Conservation (phyloP, 2,797 vertebrate species). For the Tarsius wallacei region DNA sequence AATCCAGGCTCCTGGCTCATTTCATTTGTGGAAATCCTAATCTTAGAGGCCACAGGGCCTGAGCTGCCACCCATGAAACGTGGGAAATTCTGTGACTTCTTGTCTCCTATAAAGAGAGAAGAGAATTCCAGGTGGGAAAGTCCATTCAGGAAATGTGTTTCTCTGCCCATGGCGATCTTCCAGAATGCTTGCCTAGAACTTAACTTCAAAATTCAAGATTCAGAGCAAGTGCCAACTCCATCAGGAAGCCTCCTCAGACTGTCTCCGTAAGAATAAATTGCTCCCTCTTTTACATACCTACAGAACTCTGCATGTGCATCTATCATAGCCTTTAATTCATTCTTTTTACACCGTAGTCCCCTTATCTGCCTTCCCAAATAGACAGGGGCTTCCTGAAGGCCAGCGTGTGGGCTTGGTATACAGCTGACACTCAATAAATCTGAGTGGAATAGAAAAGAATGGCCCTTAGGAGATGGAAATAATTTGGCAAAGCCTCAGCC, state of each 20-base stretch:
- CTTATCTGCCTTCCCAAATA: not conserved
- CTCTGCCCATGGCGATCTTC: not conserved
- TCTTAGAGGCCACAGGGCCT: not conserved
- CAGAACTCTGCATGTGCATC: not conserved
- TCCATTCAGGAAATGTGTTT: not conserved
- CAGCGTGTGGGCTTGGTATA: not conserved
- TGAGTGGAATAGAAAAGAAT: not conserved
- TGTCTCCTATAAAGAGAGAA: not conserved
- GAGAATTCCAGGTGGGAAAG: slow-evolving; percentile 42
- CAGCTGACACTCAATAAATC: slow-evolving; percentile 58
- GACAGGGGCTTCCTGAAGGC: slow-evolving; percentile 15
- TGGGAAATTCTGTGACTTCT: not conserved
- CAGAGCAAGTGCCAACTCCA: not conserved
- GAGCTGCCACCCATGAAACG: not conserved
- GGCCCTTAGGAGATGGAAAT: slow-evolving; percentile 48
- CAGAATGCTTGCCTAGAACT: slow-evolving; percentile 29
- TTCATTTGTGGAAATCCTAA: not conserved
- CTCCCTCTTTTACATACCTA: not conserved
- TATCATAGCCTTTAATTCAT: not conserved
- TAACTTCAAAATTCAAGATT: slow-evolving; percentile 57
- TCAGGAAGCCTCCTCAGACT: not conserved
- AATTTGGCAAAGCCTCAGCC: slow-evolving; percentile 21
- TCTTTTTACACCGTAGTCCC: not conserved
- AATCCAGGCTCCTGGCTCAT: slow-evolving; percentile 11
- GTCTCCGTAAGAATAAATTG: not conserved